Base-by-base conservation (phyloP, 2,113 vertebrate species). In the Oncorhynchus keta region DNA sequence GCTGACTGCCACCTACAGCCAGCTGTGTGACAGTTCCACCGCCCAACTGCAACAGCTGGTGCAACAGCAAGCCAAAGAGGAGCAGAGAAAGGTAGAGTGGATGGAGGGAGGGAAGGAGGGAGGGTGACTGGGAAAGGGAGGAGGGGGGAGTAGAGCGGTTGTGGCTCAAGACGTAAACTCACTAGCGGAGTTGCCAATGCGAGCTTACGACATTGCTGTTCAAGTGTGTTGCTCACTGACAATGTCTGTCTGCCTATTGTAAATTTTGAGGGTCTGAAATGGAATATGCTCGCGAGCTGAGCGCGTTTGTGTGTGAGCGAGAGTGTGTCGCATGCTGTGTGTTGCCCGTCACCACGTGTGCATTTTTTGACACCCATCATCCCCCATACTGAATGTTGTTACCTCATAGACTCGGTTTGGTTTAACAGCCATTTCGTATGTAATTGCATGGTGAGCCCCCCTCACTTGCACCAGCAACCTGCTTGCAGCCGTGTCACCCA, bases 31-130 rank as follows among this genome's bases (percentile, higher is more conserved):
- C 1, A 92, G 93, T 68, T 97, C 96, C 73, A 89, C 91, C 0
- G 92, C 94, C 80, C 96, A 98, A 82, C 92, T 98, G 77, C 97
- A 97, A 82, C 95, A 98, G 80, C 95, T 99, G 71, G 95, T 97
- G 87, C 94, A 93, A 72, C 94, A 97, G 61, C 88, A 97, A 88
- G 97, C 96, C 84, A 94, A 95, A 84, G 96, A 98, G 89, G 93
- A 97, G 64, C 95, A 97, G 65, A 95, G 93, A 90, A 98, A 99
- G 97, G 97, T 99, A 98, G 64, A 35, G 2, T 3, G 4, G 14
- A 28, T 13, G 35, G 20, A 12, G 20, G 65, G 66, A 28, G 5
- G 18, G 49, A 24, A 1, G 24, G 24, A 24, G 24, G 24, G 24
- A 57, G 12, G 30, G 55, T n/a, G n/a, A n/a, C n/a, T n/a, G n/a